Evolutionary conservation across 2,113 vertebrate species (phyloP), one percentile per base, ranked within the genome.

Genomic region (Campylomormyrus tamandua): DNA sequence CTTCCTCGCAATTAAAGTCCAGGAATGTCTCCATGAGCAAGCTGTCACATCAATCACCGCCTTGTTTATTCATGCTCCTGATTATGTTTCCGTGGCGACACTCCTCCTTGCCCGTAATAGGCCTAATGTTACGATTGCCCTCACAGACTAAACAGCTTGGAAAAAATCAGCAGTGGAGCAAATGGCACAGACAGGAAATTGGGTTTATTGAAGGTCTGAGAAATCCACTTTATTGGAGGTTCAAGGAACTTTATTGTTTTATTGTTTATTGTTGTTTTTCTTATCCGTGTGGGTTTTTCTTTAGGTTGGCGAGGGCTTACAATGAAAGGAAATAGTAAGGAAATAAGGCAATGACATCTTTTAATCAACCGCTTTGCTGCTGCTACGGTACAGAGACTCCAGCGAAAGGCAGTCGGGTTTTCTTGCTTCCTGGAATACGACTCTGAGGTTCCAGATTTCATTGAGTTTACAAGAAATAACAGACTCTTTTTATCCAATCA

Each of bases 21-120:
- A 80, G 91, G 74, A 89, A 88, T 90, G 86, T 90, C 89, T 92
- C 89, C 90, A 91, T 89, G 27, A 90, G 90, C 91, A 84, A 89
- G 27, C 92, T 93, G 92, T 94, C 94, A 93, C 92, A 92, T 93
- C 92, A 92, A 90, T 93, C 92, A 94, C 87, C 89, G 24, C 70
- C 91, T 92, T 95, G 91, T 94, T 94, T 93, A 93, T 92, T 92
- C 92, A 87, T 42, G 91, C 89, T 87, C 90, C 89, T 92, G 90
- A 92, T 93, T 93, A 91, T 93, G 92, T 91, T 91, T 90, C 91
- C 85, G 77, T 92, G 91, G 90, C 66, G 49, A 46, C 46, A 52
- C 53, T 45, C 88, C 42, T 45, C 87, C 77, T 74, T 83, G 87
- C 83, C 39, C 80, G 56, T 58, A 89, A 84, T 56, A 89, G 80